Base-by-base conservation (phyloP, 2,797 vertebrate genomes). In the Lates japonicus region DNA sequence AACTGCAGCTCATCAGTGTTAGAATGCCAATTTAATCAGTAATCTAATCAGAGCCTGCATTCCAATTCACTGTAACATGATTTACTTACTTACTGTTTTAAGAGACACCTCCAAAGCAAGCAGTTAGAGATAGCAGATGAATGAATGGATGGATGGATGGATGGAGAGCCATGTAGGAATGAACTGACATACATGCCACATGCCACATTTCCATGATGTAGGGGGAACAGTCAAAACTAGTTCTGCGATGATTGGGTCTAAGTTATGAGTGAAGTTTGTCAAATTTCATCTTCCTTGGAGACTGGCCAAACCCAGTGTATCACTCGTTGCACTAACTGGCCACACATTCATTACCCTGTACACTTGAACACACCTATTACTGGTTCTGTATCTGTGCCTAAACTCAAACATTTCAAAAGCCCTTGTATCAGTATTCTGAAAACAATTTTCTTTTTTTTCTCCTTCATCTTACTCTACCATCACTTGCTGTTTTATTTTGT, bases 1-100 rank as follows among this genome's bases (percentile, higher is more conserved):
- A 71, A 71, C 42, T 62, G 52, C 39, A 69, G 62, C 58, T 69
- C 71, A 73, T 79, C 70, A 80, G 65, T 70, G 84, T 86, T 65
- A 55, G 22, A 79, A 70, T 76, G 57, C 58, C 78, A 39, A 49
- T 81, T 66, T 79, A 76, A 73, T 85, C 71, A 85, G 67, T 69
- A 35, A 59, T 25, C 72, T 82, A 82, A 80, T 86, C 73, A 73
- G 46, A 74, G 65, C 48, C 33, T 74, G 49, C 74, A 67, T 74
- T 74, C 42, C 39, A 82, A 70, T 80, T 70, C 54, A 73, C 75
- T 79, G 66, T 71, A 54, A 31, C 55, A 29, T 67, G 70, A 77
- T 61, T 80, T 74, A 77, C 37, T 37, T 37, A 76, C 68, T 68
- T 31, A 70, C 16, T 31, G 9, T 54, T n/a, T 60, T 33, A 29